Evolutionary conservation across 2,888 invertebrate species (phyloP), one percentile per base, ranked within the genome.

Genomic region (Blera fallax): DNA sequence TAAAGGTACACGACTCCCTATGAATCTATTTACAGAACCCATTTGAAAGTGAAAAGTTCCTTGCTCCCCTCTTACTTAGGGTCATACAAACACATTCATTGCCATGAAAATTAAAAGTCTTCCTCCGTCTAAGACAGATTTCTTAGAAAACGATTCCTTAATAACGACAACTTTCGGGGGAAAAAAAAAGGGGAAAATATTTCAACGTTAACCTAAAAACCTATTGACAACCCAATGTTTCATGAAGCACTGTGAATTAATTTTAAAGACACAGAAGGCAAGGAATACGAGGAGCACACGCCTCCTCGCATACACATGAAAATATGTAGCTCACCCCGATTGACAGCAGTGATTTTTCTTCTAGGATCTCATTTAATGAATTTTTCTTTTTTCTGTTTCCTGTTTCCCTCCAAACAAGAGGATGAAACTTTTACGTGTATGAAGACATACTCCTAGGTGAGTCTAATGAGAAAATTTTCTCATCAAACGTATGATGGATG

Each of bases 401-500:
- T 14, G 4, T 24, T 4, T 16, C n/a, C 27, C 3, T 54, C n/a
- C 3, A 24, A 50, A 52, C 37, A 29, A 29, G 14, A 21, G 48
- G 10, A 27, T 24, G 32, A 43, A 48, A 21, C 18, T 58, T 67
- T 65, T 18, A 18, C 54, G 29, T 76, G 43, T 0, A 32, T 10
- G 2, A 14, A 54, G 1, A 24, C 50, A 5, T 21, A 48, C 10
- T 21, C 21, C 14, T 27, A 64, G 52, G 43, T 74, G 54, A 48
- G 40, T 56, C 8, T 65, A 58, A 60, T 37, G 29, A 32, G 50
- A 48, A 18, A 50, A 21, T n/a, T 6, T 24, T 45, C 65, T n/a
- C 50, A 8, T 34, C 40, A 77, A 40, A 77, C 29, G 40, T 27
- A 64, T 77, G 69, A 77, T 69, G 40, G 69, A 77, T 69, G 69